Evolutionary conservation across 2,113 vertebrate genomes (phyloP).

Genomic region (Psettodes erumei): DNA sequence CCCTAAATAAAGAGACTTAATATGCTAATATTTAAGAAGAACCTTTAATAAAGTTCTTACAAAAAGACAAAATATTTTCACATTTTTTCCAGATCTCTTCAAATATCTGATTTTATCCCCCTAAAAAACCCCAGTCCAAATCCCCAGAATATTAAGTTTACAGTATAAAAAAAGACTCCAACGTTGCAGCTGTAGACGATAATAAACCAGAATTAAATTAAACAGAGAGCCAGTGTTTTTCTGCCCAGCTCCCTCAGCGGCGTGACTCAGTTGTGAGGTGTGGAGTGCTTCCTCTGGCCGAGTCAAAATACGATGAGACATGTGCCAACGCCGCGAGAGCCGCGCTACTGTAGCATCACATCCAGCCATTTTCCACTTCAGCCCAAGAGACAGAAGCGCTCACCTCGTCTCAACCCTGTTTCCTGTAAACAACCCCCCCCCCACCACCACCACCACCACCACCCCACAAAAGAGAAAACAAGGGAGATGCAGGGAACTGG

Average conservation of each 20-base stretch:
- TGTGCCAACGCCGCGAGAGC: constrained; percentile 22
- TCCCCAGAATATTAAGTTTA: no score
- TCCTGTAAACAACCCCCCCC: no score
- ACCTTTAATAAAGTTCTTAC: no score
- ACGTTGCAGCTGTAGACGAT: no score
- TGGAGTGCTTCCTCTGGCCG: constrained; percentile 28
- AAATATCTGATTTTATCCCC: no score
- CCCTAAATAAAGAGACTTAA: background rate
- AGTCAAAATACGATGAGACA: constrained; percentile 17
- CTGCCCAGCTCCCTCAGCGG: background rate
- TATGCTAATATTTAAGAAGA: background rate
- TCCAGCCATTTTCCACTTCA: constrained; percentile 2
- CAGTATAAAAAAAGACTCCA: no score
- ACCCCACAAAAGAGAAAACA: constrained; percentile 3
- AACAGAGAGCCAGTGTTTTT: no score
- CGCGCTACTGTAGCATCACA: constrained; percentile 29
- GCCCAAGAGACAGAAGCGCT: constrained; percentile 14
- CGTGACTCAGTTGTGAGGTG: constrained; percentile 30
- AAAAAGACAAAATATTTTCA: no score
- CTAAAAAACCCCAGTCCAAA: no score
- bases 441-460: no score
- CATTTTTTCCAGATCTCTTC: no score
- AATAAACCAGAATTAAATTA: no score
- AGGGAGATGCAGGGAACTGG: constrained; percentile 21
- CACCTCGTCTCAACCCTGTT: background rate